These are phyloP conservation scores for Chalcis sispes DNA, from an alignment of 2,888 invertebrate genomes.

Conservation along the genomic window DNA sequence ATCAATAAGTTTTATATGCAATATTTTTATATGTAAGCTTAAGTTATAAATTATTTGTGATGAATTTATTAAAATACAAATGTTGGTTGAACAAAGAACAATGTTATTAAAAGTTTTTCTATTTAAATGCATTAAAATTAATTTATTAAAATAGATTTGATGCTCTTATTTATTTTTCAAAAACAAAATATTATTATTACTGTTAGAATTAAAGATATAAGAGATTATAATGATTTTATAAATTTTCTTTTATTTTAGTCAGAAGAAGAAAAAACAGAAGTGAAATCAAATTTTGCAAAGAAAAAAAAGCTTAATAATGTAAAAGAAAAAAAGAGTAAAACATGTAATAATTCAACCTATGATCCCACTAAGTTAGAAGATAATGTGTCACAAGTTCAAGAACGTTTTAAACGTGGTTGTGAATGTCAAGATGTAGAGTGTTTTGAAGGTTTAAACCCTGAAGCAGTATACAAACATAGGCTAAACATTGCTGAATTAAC, in stretches of 20 bases:
- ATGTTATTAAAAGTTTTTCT: background rate
- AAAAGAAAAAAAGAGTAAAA: conserved; percentile 56
- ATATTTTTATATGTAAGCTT: background rate
- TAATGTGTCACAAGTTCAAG: conserved; percentile 83
- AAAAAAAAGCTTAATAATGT: background rate
- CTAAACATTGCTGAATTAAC: conserved; percentile 88
- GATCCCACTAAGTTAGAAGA: conserved; percentile 84
- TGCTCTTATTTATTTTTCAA: too few species aligned
- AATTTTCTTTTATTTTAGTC: conserved; percentile 1
- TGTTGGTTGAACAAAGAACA: too few species aligned
- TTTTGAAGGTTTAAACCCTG: conserved; percentile 85
- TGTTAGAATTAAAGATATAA: too few species aligned
- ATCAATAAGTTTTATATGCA: background rate
- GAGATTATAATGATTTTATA: background rate
- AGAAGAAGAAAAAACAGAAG: background rate
- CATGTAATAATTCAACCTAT: conserved; percentile 74
- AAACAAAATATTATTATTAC: too few species aligned
- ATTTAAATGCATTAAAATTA: background rate
- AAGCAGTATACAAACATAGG: conserved; percentile 85
- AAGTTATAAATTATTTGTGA: too few species aligned
- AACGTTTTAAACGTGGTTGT: conserved; percentile 84
- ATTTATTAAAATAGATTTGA: background rate
- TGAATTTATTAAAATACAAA: too few species aligned
- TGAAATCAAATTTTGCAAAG: background rate
- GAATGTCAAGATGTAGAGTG: conserved; percentile 87